These are phyloP conservation scores for Taenioides sp. DNA, from an alignment of 2,797 vertebrate species.

Conservation along the genomic window DNA sequence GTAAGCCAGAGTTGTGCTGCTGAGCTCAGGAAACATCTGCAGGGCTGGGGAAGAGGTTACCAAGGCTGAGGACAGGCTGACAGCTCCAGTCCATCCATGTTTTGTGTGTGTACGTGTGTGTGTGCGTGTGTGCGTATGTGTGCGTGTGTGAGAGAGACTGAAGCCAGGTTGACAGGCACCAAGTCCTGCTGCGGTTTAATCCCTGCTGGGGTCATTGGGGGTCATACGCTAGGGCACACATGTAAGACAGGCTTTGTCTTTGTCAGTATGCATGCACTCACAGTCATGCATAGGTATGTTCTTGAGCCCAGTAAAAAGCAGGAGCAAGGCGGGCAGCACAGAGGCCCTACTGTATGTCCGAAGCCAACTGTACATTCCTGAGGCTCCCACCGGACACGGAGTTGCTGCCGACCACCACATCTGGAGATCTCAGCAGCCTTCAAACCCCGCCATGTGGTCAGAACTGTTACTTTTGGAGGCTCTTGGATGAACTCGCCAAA, in stretches of 20 bases:
- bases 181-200: constrained; percentile 61
- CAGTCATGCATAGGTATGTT: constrained; percentile 43
- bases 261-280: constrained; percentile 22
- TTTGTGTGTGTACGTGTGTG: constrained; percentile 2
- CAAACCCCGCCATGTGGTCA: constrained; percentile 27
- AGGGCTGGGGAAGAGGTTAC: constrained; percentile 60
- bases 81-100: constrained; percentile 18
- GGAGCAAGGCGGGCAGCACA: constrained; percentile 45
- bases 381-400: constrained; percentile 55
- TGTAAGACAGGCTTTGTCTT: constrained; percentile 43
- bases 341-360: constrained; percentile 61
- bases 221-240: constrained; percentile 38
- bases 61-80: constrained; percentile 58
- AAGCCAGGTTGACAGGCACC: constrained; percentile 56
- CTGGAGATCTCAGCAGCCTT: constrained; percentile 50
- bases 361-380: constrained; percentile 64
- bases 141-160: constrained; percentile 24
- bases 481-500: constrained; percentile 32
- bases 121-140: neutral
- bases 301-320: constrained; percentile 22
- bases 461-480: constrained; percentile 20
- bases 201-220: constrained; percentile 47
- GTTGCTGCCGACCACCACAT: constrained; percentile 55
- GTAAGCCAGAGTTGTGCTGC: constrained; percentile 24
- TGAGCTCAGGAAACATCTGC: constrained; percentile 66